Base-by-base conservation (phyloP, 1,140 invertebrate species). In the Drosophila carrolli region DNA sequence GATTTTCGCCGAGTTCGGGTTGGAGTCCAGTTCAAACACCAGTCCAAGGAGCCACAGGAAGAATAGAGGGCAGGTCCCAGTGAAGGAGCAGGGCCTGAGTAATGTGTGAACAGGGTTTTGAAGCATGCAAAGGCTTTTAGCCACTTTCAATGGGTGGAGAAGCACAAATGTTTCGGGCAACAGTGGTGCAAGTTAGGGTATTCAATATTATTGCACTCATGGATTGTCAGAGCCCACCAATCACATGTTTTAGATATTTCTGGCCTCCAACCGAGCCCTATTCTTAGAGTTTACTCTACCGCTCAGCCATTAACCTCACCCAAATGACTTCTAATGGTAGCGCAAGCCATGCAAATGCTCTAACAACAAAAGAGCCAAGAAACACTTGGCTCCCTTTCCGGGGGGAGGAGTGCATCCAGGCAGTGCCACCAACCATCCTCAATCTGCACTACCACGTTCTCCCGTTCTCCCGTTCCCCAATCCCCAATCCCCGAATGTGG, bases 261-360 rank as follows among this genome's bases (percentile, higher is more conserved):
- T 29, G 43, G 44, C 41, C 65, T 57, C 23, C 3, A 23, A 23
- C 23, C 41, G 37, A 51, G 27, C 16, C 35, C 43, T 40, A 70
- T 70, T 70, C 63, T 70, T 68, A 35, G 13, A 16, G 47, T n/a
- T 23, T 47, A 50, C 46, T 46, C 32, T 5, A 16, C 29, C 41
- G 40, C 35, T 10, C 60, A 57, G 70, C 50, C 66, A 77, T 83
- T 80, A 83, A 89, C 77, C 83, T 67, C 76, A 48, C 46, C 67
- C 83, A 88, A 88, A 86, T 83, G 75, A 76, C 84, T 77, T 88
- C 83, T 88, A 88, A 88, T 88, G 76, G 83, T 88, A 88, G 83
- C 83, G 84, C 76, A 83, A 83, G 83, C 78, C 83, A 86, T 86
- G 83, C 83, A 88, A 88, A 89, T 89, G 83, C 73, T 61, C 63